Percentiles rank a stretch among this genome's conserved stretches.
Conservation (phyloP, 2,797 vertebrate genomes). For the Enteromius anoplus region DNA sequence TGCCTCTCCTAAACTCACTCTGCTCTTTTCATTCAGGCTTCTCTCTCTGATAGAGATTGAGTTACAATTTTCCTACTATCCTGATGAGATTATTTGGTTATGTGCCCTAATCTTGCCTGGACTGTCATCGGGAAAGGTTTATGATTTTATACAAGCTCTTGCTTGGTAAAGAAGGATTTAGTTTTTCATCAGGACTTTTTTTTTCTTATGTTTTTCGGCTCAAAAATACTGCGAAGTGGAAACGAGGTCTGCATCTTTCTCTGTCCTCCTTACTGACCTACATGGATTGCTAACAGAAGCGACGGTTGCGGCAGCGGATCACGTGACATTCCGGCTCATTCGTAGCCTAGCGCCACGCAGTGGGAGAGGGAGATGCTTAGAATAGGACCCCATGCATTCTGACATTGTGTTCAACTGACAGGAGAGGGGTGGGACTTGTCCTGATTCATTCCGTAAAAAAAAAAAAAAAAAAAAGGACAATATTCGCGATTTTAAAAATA, state of each 20-base stretch:
- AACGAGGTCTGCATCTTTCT: constrained; percentile 58
- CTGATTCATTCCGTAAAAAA: constrained; percentile 69
- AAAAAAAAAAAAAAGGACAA: constrained; percentile 67
- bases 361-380: constrained; percentile 55
- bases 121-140: constrained; percentile 55
- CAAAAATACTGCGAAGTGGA: constrained; percentile 53
- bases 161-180: constrained; percentile 52
- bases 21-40: constrained; percentile 19
- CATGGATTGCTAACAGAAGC: constrained; percentile 59
- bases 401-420: constrained; percentile 61
- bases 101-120: constrained; percentile 60
- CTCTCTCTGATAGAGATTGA: constrained; percentile 2
- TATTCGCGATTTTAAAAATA: constrained; percentile 78
- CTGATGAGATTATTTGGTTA: constrained; percentile 67
- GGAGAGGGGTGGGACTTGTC: constrained; percentile 70
- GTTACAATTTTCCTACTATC: constrained; percentile 45
- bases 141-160: constrained; percentile 51
- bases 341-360: constrained; percentile 54
- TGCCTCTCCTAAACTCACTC: constrained; percentile 28
- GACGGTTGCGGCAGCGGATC: constrained; percentile 51
- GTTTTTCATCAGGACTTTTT: constrained; percentile 52
- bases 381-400: constrained; percentile 59
- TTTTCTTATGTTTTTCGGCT: constrained; percentile 27
- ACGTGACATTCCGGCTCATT: constrained; percentile 59
- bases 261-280: constrained; percentile 71